Percentiles rank a stretch among this genome's conserved stretches.
Conservation (phyloP, 1,140 invertebrate species). For the Tetramorium alpestre region DNA sequence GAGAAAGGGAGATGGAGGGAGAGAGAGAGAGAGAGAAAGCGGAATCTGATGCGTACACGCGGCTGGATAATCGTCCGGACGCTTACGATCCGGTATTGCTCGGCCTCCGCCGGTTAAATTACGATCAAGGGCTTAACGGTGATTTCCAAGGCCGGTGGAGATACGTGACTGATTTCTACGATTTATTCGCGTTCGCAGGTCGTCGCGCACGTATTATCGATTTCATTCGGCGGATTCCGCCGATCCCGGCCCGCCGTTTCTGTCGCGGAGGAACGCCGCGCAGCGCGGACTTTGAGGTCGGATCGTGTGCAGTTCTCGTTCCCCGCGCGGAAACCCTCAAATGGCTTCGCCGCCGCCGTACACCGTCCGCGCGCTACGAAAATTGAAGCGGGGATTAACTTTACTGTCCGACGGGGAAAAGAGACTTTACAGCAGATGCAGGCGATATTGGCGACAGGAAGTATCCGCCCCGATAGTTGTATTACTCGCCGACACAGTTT, state of each 20-base stretch:
- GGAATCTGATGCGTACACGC: constrained; percentile 43
- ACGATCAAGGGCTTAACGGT: constrained; percentile 85
- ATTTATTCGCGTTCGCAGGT: constrained; percentile 70
- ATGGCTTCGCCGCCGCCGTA: background rate
- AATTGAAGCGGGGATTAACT: constrained; percentile 70
- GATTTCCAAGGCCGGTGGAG: constrained; percentile 82
- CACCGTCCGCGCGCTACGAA: constrained; percentile 37
- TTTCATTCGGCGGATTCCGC: constrained; percentile 59
- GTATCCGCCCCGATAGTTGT: constrained; percentile 1
- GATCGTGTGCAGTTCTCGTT: constrained; percentile 13
- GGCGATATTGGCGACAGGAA: constrained; percentile 43
- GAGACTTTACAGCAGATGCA: constrained; percentile 3
- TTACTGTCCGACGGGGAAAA: constrained; percentile 48
- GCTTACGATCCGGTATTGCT: constrained; percentile 81
- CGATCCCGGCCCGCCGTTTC: background rate
- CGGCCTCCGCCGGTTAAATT: constrained; percentile 82
- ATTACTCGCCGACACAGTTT: background rate
- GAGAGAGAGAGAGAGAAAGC: constrained; percentile 35
- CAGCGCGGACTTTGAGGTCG: constrained; percentile 17
- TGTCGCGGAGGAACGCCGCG: constrained; percentile 13
- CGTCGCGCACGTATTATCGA: constrained; percentile 65
- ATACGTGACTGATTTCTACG: constrained; percentile 78
- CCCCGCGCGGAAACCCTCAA: constrained; percentile 20
- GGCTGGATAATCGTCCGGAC: constrained; percentile 82
- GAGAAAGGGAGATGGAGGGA: background rate